These are phyloP conservation scores for Stichopus horrens DNA, from an alignment of 53 echinoderm and acorn worm genomes.

Conservation along the genomic window DNA sequence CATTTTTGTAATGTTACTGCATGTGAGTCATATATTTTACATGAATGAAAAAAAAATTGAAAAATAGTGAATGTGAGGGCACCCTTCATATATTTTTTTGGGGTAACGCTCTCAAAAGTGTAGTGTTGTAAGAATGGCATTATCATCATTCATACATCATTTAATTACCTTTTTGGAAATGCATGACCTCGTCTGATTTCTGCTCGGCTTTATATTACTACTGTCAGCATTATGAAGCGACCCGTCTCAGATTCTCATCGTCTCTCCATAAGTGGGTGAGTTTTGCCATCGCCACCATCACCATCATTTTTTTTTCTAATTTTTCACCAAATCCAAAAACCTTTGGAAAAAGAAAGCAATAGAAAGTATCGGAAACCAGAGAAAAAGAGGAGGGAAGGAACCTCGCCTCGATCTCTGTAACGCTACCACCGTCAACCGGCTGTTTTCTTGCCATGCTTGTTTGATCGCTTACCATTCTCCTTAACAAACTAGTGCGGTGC, in stretches of 20 bases:
- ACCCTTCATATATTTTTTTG: not conserved
- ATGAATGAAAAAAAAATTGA: not conserved
- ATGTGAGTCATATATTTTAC: no score
- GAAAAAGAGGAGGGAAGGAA: not conserved
- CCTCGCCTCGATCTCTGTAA: not conserved
- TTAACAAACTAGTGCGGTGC: slow-evolving; percentile 17
- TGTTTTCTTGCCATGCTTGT: slow-evolving; percentile 19
- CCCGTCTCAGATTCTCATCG: slow-evolving; percentile 24
- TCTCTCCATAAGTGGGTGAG: slow-evolving; percentile 42
- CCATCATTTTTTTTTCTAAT: slow-evolving; percentile 4
- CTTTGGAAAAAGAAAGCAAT: no score
- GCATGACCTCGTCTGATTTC: slow-evolving; percentile 33
- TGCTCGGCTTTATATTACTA: slow-evolving; percentile 34
- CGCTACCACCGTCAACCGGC: not conserved
- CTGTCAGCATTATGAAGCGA: slow-evolving; percentile 42
- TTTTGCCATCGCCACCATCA: slow-evolving; percentile 18
- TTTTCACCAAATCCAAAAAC: not conserved
- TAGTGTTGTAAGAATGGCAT: not conserved
- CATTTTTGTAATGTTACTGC: no score
- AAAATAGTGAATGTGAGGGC: not conserved
- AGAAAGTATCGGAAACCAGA: not conserved
- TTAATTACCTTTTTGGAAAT: not conserved
- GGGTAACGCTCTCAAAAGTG: not conserved
- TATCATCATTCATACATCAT: no score
- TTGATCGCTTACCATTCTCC: slow-evolving; percentile 14